Percentiles rank a stretch among this genome's conserved stretches.
These are phyloP conservation scores for Zaprionus bogoriensis DNA, from an alignment of 2,888 invertebrate genomes.

Conservation along the genomic window DNA sequence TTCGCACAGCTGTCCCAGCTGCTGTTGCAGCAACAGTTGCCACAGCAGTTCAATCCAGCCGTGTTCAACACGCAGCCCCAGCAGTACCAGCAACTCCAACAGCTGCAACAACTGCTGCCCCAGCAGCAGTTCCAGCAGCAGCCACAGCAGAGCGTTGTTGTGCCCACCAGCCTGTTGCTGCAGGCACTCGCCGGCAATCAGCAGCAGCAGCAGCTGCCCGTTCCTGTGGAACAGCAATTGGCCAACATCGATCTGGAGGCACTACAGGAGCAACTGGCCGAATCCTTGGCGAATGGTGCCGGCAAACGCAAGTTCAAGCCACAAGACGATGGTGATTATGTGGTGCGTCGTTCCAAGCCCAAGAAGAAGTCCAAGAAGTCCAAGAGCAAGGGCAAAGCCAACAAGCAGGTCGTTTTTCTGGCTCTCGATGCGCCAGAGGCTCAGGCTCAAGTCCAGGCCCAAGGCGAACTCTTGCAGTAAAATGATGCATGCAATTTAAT, in stretches of 20 bases:
- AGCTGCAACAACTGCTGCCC: not conserved
- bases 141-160: not conserved
- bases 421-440: slow-evolving; percentile 7
- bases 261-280: not conserved
- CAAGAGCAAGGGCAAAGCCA: slow-evolving; percentile 6
- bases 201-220: slow-evolving; percentile 11
- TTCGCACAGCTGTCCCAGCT: slow-evolving; percentile 12
- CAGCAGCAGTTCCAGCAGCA: not conserved
- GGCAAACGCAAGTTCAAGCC: not conserved
- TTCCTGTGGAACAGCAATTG: no score
- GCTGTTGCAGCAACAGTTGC: not conserved
- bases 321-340: not conserved
- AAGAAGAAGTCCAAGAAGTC: slow-evolving; percentile 30
- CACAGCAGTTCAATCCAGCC: not conserved
- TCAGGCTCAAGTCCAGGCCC: not conserved
- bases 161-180: slow-evolving; percentile 4
- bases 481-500: not conserved
- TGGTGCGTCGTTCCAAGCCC: slow-evolving; percentile 26
- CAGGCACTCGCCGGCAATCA: not conserved
- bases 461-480: not conserved
- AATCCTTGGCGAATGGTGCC: not conserved
- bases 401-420: slow-evolving; percentile 11
- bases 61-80: not conserved
- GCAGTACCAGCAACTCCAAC: not conserved
- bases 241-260: not conserved